A percentile compares a stretch with the other conserved stretches of the same genome.
These are phyloP conservation scores for Meloidogyne floridensis DNA, from an alignment of 1,140 invertebrate species.

Conservation along the genomic window DNA sequence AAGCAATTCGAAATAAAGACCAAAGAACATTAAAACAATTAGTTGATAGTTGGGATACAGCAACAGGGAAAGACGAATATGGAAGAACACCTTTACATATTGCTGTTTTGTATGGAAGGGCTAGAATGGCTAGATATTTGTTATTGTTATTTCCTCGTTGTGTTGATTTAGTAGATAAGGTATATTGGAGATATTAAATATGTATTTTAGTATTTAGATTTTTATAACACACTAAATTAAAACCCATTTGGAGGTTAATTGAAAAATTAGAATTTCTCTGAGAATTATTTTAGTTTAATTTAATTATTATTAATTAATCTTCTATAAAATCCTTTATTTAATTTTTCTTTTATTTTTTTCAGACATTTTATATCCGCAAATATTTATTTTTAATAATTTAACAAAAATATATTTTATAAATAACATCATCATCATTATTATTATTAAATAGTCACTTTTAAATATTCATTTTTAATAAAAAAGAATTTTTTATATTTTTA, in stretches of 20 bases:
- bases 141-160: conserved; percentile 52
- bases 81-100: conserved; percentile 83
- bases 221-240: neutral
- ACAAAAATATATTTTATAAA: neutral
- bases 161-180: conserved; percentile 46
- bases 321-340: too few relatives aligned
- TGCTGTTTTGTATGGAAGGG: conserved; percentile 73
- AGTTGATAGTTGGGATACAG: conserved; percentile 84
- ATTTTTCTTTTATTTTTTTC: too few relatives aligned
- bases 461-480: neutral
- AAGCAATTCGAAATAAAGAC: conserved; percentile 80
- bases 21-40: conserved; percentile 80
- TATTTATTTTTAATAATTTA: too few relatives aligned
- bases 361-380: too few relatives aligned
- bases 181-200: neutral
- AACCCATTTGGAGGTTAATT: too few relatives aligned
- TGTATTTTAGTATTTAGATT: neutral
- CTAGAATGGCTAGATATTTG: conserved; percentile 46
- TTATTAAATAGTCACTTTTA: neutral
- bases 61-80: conserved; percentile 76
- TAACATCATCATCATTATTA: neutral
- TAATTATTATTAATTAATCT: too few relatives aligned
- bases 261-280: too few relatives aligned
- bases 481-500: neutral
- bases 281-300: too few relatives aligned